These are phyloP conservation scores for Empis stercorea DNA, from an alignment of 2,888 invertebrate genomes.

Conservation along the genomic window DNA sequence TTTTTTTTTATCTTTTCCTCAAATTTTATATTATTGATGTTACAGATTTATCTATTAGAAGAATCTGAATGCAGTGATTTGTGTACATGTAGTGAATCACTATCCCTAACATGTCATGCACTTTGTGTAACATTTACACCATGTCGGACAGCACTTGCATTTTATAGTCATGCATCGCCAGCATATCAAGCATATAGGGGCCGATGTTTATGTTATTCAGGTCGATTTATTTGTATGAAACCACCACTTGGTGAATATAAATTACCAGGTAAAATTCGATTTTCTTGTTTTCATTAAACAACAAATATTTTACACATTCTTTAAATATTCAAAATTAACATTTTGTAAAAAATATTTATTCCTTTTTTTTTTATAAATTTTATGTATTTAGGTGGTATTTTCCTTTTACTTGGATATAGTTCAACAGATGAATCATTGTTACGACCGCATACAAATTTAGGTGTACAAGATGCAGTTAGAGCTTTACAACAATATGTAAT, in stretches of 20 bases:
- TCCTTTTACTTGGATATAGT: slow-evolving; percentile 79
- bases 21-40: too few relatives aligned
- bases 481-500: slow-evolving; percentile 68
- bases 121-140: slow-evolving; percentile 78
- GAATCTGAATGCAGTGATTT: slow-evolving; percentile 84
- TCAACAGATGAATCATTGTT: slow-evolving; percentile 75
- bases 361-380: background rate
- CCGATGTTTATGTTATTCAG: slow-evolving; percentile 81
- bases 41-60: slow-evolving; percentile 44
- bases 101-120: slow-evolving; percentile 71
- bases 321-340: background rate
- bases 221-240: slow-evolving; percentile 84
- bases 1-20: too few relatives aligned
- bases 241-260: slow-evolving; percentile 52
- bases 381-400: slow-evolving; percentile 58
- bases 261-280: slow-evolving; percentile 29
- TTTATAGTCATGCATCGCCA: slow-evolving; percentile 81
- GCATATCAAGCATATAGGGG: slow-evolving; percentile 83
- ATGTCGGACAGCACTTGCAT: slow-evolving; percentile 76
- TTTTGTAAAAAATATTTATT: background rate
- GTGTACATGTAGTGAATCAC: slow-evolving; percentile 68
- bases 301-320: background rate
- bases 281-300: background rate
- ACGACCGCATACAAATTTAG: slow-evolving; percentile 68
- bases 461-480: slow-evolving; percentile 71